Evolutionary conservation across 2,113 vertebrate genomes (phyloP).

Genomic region (Ptyas mucosa): DNA sequence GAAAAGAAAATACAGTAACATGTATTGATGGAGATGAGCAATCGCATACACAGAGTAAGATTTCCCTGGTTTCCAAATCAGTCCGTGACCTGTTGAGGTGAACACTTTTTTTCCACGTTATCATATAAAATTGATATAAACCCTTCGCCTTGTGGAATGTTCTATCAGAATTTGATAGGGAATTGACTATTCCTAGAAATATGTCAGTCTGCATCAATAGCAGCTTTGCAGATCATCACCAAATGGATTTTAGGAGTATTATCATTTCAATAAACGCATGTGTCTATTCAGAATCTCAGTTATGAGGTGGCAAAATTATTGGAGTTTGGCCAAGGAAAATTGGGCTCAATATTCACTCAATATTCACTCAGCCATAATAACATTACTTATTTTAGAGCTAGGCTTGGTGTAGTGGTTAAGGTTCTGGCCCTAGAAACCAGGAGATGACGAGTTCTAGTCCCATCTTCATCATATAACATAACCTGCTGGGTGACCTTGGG

Average conservation of each 20-base stretch:
- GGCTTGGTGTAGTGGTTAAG: not conserved
- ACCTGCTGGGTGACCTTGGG: not conserved
- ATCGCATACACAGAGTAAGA: not conserved
- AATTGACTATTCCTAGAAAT: not conserved
- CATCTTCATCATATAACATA: not conserved
- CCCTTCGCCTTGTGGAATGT: not conserved
- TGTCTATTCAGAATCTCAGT: not conserved
- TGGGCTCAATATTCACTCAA: not conserved
- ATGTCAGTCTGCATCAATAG: not conserved
- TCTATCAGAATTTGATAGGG: not conserved
- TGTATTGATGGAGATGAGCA: not conserved
- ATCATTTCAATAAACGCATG: not conserved
- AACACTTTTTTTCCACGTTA: not conserved
- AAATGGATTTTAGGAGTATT: not conserved
- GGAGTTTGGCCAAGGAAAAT: not conserved
- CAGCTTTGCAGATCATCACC: not conserved
- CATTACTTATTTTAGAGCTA: not conserved
- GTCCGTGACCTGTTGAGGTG: no score
- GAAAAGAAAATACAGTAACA: not conserved
- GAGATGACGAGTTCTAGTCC: not conserved
- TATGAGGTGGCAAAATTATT: not conserved
- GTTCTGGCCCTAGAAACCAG: not conserved
- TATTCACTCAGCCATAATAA: not conserved
- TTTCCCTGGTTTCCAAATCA: not conserved
- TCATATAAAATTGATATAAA: not conserved